Base-by-base conservation (phyloP, 2,888 invertebrate species). In the Macrophya alboannulata region DNA sequence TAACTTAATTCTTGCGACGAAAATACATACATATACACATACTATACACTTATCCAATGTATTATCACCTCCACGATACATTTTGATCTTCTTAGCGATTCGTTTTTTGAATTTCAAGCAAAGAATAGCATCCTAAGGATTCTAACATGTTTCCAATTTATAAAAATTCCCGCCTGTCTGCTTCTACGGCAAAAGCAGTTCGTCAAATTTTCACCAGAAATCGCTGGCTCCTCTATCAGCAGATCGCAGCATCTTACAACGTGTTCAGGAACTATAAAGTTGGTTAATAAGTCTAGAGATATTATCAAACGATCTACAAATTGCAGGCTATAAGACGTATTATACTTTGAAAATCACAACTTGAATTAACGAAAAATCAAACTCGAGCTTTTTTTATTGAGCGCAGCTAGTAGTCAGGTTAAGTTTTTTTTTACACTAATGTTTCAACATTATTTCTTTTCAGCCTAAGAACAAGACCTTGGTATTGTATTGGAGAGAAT, bases 231-330 rank as follows among this genome's bases (percentile, higher is more conserved):
- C 37, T 31, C 17, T 10, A 15, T 17, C 17, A n/a, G 8, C 9
- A 43, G 43, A 6, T 43, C 40, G 72, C 37, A n/a, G 40, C 72
- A 72, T 72, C 62, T 83, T 71, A 10, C 68, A 68, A 37, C 68
- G 31, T 37, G 45, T 37, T 25, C 37, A 74, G 6, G 8, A 74
- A 59, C 31, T 72, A 48, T 2, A 86, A 31, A 31, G 3, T 31
- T 31, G 3, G 31, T 31, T 31, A n/a, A n/a, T n/a, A n/a, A n/a
- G n/a, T n/a, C n/a, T n/a, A n/a, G n/a, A n/a, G n/a, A n/a, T n/a
- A n/a, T n/a, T 85, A 85, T 86, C 72, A 86, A 83, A 86, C 4
- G 86, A 55, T 15, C 37, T 68, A 62, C 77, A 45, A 8, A 62
- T 76, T 76, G 76, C 76, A 48, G 51, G 8, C 25, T 31, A 51